Conservation (phyloP, 2,888 invertebrate genomes). For the Ochropleura leucogaster region DNA sequence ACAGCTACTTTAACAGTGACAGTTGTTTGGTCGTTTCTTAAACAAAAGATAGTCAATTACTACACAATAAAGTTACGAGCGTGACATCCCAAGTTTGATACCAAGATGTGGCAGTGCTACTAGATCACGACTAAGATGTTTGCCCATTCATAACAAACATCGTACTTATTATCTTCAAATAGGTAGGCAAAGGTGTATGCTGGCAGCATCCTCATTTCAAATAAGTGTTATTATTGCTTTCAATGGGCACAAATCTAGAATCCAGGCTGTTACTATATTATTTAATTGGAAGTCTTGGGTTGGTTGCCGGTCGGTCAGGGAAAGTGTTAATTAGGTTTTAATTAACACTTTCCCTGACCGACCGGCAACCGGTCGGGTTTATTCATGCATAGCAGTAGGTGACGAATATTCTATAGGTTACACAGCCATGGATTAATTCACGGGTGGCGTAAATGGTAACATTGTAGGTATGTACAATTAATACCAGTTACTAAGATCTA, state of each 20-base stretch:
- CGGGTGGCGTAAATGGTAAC: background rate
- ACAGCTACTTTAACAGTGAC: conserved; percentile 19
- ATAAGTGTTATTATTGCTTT: background rate
- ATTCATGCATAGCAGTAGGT: background rate
- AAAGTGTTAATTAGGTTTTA: no score
- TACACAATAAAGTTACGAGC: conserved; percentile 1
- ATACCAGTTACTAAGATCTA: conserved; percentile 16
- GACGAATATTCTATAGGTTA: background rate
- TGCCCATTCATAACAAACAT: background rate
- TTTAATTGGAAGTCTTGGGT: background rate
- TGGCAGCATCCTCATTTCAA: background rate
- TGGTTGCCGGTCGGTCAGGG: no score
- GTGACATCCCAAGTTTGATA: conserved; percentile 9
- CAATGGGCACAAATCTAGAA: background rate
- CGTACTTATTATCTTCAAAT: background rate
- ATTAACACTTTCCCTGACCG: background rate
- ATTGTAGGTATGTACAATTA: background rate
- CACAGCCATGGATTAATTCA: background rate
- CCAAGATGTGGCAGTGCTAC: conserved; percentile 17
- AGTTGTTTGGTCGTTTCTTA: conserved; percentile 15
- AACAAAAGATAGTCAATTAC: conserved; percentile 26
- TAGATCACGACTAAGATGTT: conserved; percentile 6
- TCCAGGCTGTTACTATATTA: background rate
- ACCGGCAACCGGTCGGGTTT: no score
- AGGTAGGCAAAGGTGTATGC: background rate